Percentiles rank a stretch among this genome's conserved stretches.
phyloP scores from a whole-genome alignment of 2,888 invertebrate genomes.

The Lasius platythorax region DNA sequence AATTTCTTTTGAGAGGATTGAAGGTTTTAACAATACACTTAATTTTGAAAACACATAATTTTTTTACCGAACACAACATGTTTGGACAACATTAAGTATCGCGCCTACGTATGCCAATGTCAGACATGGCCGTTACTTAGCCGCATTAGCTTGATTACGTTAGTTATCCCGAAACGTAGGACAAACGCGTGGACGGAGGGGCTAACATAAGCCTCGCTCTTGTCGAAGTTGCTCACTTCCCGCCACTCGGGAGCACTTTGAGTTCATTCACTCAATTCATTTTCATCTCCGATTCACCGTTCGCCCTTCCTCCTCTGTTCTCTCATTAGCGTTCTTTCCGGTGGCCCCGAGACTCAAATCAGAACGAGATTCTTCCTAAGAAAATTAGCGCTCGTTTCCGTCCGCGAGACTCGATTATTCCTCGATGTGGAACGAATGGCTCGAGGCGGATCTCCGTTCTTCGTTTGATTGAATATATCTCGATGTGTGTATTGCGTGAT shows the following conservation, averaged over 20 bases:
- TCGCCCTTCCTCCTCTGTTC: conserved; percentile 82
- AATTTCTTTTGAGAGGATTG: not conserved
- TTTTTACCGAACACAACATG: not conserved
- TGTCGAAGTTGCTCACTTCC: conserved; percentile 84
- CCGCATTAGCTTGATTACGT: conserved; percentile 65
- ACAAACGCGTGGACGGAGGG: conserved; percentile 57
- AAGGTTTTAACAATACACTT: not conserved
- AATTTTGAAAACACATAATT: not conserved
- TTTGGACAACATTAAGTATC: not conserved
- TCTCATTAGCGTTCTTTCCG: conserved; percentile 84
- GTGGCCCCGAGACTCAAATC: conserved; percentile 74
- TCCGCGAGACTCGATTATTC: conserved; percentile 71
- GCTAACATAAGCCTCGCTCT: conserved; percentile 57
- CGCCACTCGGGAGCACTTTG: conserved; percentile 84
- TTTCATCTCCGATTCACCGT: conserved; percentile 84
- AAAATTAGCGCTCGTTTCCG: conserved; percentile 80
- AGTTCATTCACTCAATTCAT: conserved; percentile 85
- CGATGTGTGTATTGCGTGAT: not conserved
- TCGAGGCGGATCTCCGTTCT: not conserved
- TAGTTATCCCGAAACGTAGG: conserved; percentile 70
- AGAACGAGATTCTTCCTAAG: conserved; percentile 79
- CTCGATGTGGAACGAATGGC: conserved; percentile 45
- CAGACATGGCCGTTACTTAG: not conserved
- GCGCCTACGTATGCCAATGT: not conserved
- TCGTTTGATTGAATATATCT: conserved; percentile 12